These are phyloP conservation scores for Trichogramma evanescens DNA, from an alignment of 2,888 invertebrate species.

Conservation along the genomic window DNA sequence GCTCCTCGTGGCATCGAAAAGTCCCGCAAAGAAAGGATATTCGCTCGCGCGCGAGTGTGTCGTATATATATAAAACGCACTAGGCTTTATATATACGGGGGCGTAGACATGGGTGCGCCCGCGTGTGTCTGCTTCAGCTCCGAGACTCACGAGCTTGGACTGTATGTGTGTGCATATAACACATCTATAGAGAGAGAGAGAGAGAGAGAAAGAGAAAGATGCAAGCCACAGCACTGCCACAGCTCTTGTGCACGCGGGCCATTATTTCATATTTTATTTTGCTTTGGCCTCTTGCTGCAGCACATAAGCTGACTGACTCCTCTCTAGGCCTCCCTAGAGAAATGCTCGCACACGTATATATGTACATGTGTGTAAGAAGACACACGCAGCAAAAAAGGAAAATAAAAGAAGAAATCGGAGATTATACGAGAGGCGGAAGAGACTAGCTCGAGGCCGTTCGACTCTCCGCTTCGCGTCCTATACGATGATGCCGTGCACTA, in stretches of 20 bases:
- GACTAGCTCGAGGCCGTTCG: neutral
- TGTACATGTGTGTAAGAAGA: constrained; percentile 16
- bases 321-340: neutral
- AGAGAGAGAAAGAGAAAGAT: too few relatives aligned
- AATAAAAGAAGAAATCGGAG: constrained; percentile 8
- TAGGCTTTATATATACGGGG: constrained; percentile 33
- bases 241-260: constrained; percentile 39
- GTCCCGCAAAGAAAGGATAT: too few relatives aligned
- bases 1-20: too few relatives aligned
- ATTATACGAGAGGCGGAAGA: constrained; percentile 20
- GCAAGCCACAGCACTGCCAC: constrained; percentile 30
- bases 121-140: constrained; percentile 30
- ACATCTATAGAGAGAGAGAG: neutral
- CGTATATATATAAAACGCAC: constrained; percentile 6
- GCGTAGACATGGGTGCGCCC: constrained; percentile 49
- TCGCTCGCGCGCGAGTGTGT: constrained; percentile 15
- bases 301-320: constrained; percentile 31
- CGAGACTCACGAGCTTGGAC: neutral
- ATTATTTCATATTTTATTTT: constrained; percentile 49
- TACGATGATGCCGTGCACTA: too few relatives aligned
- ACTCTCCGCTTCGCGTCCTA: too few relatives aligned
- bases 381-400: constrained; percentile 7
- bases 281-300: constrained; percentile 35
- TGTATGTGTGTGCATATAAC: constrained; percentile 31
- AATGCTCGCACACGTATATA: too few relatives aligned